Percentiles rank a stretch among this genome's conserved stretches.
phyloP scores from a whole-genome alignment of 1,140 invertebrate genomes.

The Pachyrhynchus sulphureomaculatus region DNA sequence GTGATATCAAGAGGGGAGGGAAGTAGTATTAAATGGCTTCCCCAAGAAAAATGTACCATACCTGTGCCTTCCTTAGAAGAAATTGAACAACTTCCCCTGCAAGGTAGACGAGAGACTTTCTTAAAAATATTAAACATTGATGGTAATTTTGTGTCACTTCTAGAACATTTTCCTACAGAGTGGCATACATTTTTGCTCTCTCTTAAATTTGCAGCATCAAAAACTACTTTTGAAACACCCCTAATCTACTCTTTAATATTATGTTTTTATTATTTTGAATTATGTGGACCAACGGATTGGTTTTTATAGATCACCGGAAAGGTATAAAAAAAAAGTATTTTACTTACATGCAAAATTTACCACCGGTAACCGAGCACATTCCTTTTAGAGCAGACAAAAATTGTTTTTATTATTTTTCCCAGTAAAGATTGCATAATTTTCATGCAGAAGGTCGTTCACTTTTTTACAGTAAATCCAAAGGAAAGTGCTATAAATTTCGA shows the following conservation, averaged over 20 bases:
- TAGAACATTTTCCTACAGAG: conserved; percentile 57
- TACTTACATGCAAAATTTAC: conserved; percentile 36
- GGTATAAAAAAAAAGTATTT: conserved; percentile 31
- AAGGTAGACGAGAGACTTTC: conserved; percentile 50
- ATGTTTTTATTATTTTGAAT: conserved; percentile 60
- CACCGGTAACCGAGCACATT: conserved; percentile 40
- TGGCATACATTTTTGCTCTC: conserved; percentile 65
- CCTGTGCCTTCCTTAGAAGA: conserved; percentile 51
- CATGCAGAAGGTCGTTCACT: conserved; percentile 60
- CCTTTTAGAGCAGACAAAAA: conserved; percentile 19
- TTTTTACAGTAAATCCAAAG: conserved; percentile 64
- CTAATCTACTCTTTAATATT: conserved; percentile 65
- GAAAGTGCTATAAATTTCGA: conserved; percentile 62
- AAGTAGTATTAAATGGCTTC: conserved; percentile 39
- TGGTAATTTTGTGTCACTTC: conserved; percentile 45
- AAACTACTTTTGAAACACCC: conserved; percentile 53
- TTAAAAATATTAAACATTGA: conserved; percentile 53
- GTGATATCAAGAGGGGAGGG: conserved; percentile 50
- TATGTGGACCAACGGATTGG: conserved; percentile 64
- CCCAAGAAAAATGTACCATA: conserved; percentile 41
- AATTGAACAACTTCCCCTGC: conserved; percentile 43
- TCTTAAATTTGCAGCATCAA: conserved; percentile 67
- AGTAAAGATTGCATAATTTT: conserved; percentile 57
- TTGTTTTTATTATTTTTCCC: conserved; percentile 53
- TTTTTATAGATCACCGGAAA: conserved; percentile 50